These are phyloP conservation scores for Cheilosia variabilis DNA, from an alignment of 2,888 invertebrate genomes.

Conservation along the genomic window DNA sequence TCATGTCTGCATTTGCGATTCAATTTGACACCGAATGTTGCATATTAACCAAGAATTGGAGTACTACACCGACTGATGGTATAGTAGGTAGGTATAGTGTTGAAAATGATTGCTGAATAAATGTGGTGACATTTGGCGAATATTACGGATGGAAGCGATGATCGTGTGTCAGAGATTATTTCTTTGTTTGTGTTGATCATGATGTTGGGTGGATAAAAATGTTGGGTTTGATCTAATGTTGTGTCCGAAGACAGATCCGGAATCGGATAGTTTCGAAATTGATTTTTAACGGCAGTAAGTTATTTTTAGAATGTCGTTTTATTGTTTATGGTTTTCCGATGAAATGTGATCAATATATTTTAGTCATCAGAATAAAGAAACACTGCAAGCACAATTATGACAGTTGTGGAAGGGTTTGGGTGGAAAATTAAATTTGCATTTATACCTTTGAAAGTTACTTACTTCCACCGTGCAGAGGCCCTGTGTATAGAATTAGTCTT, in stretches of 20 bases:
- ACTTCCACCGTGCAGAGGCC: too few relatives aligned
- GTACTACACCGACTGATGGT: constrained; percentile 24
- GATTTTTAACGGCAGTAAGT: neutral
- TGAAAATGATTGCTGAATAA: constrained; percentile 52
- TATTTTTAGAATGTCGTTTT: neutral
- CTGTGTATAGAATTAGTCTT: too few relatives aligned
- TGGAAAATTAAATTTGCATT: too few relatives aligned
- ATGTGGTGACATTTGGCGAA: constrained; percentile 54
- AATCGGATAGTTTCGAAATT: constrained; percentile 35
- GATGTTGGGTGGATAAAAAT: neutral
- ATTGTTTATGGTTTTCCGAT: neutral
- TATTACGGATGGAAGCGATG: constrained; percentile 24
- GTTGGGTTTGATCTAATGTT: neutral
- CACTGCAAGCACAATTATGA: too few relatives aligned
- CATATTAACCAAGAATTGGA: constrained; percentile 60
- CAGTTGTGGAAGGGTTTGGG: too few relatives aligned
- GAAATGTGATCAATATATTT: too few relatives aligned
- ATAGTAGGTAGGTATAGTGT: constrained; percentile 7
- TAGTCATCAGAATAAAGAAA: too few relatives aligned
- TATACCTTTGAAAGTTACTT: too few relatives aligned
- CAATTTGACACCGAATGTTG: constrained; percentile 56
- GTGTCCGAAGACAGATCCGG: constrained; percentile 11
- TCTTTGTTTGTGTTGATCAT: neutral
- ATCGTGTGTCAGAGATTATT: constrained; percentile 13
- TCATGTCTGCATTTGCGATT: constrained; percentile 72